These are phyloP conservation scores for Alentia gelatinosa DNA, from an alignment of 2,888 invertebrate genomes.

Conservation along the genomic window DNA sequence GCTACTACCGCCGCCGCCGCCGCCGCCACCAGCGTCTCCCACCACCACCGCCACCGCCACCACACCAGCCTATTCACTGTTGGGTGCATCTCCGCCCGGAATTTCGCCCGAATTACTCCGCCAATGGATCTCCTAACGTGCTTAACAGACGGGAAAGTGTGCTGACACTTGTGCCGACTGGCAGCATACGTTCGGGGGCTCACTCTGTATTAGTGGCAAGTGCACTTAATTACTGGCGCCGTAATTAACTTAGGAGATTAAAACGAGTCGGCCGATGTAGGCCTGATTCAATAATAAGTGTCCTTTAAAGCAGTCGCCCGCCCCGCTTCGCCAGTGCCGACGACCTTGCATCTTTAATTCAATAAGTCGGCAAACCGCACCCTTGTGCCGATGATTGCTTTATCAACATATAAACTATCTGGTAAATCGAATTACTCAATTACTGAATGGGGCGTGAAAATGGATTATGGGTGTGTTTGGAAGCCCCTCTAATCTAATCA, in stretches of 20 bases:
- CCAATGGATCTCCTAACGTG: constrained; percentile 50
- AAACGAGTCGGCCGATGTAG: constrained; percentile 9
- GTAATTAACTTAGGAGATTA: constrained; percentile 45
- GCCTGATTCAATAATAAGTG: constrained; percentile 51
- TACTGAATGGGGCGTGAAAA: constrained; percentile 71
- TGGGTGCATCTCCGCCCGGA: constrained; percentile 32
- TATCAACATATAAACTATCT: constrained; percentile 72
- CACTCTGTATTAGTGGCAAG: constrained; percentile 48
- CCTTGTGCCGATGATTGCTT: constrained; percentile 70
- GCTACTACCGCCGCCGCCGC: background rate
- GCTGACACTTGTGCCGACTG: constrained; percentile 44
- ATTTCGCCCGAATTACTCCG: constrained; percentile 43
- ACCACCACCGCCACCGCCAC: background rate
- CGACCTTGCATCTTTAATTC: constrained; percentile 60
- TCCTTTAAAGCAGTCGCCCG: background rate
- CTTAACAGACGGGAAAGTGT: constrained; percentile 31
- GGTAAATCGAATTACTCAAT: constrained; percentile 71
- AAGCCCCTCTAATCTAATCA: constrained; percentile 67
- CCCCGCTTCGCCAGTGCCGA: constrained; percentile 7
- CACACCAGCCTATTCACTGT: background rate
- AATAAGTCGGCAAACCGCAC: constrained; percentile 66
- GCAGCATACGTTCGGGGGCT: constrained; percentile 48
- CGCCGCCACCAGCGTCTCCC: background rate
- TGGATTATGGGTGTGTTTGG: constrained; percentile 69
- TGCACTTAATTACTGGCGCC: constrained; percentile 46